A percentile compares a stretch with the other conserved stretches of the same genome.
These are phyloP conservation scores for Aelia acuminata DNA, from an alignment of 2,888 invertebrate species.

Conservation along the genomic window DNA sequence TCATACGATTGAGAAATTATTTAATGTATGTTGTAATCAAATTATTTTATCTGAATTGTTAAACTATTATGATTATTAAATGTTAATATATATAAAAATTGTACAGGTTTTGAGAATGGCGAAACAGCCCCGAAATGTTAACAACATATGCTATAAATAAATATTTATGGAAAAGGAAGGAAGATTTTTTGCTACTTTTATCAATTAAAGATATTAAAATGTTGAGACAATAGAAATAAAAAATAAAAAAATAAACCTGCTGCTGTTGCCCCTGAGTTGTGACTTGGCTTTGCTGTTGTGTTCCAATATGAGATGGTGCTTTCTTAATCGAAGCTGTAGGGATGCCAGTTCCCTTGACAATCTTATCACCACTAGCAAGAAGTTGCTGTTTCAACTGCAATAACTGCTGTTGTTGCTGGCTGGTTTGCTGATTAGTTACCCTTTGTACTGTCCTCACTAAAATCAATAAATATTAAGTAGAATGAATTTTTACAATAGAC, in stretches of 20 bases:
- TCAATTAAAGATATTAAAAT: neutral
- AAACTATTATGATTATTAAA: too few species aligned
- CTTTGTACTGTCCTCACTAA: constrained; percentile 62
- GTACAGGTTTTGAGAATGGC: too few species aligned
- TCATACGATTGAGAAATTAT: too few species aligned
- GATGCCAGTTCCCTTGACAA: constrained; percentile 43
- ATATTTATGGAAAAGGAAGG: too few species aligned
- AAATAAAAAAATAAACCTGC: constrained; percentile 34
- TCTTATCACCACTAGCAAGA: constrained; percentile 56
- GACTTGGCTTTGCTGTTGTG: constrained; percentile 59
- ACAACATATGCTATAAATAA: too few species aligned
- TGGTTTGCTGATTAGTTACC: constrained; percentile 30
- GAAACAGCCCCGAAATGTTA: too few species aligned
- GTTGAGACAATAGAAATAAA: neutral
- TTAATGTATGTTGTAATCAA: too few species aligned
- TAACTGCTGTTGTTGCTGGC: constrained; percentile 65
- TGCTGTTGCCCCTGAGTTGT: constrained; percentile 60
- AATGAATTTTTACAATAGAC: neutral
- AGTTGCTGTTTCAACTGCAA: constrained; percentile 65
- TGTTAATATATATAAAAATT: too few species aligned
- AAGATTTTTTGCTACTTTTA: too few species aligned
- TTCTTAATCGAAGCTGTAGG: constrained; percentile 39
- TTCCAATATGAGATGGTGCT: neutral
- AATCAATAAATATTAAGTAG: neutral
- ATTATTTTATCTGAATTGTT: too few species aligned